Evolutionary conservation across 2,888 invertebrate species (phyloP).

Genomic region (Drosophila maculinotata): DNA sequence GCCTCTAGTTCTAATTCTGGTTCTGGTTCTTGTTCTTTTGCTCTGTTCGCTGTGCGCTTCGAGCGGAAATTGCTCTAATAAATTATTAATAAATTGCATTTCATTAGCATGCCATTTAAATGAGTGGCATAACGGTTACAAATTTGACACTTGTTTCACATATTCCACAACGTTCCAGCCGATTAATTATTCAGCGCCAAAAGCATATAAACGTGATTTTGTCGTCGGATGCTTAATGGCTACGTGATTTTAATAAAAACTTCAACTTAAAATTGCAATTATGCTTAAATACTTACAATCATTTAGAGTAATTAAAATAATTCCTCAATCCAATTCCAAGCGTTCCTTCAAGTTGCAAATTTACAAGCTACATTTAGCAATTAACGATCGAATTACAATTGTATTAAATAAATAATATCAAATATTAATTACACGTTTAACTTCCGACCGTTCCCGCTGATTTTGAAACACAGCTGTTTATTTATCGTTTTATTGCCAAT

Average conservation of each 20-base stretch:
- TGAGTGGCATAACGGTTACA: conserved; percentile 43
- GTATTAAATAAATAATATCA: too few species aligned
- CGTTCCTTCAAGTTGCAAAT: background rate
- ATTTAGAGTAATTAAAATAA: too few species aligned
- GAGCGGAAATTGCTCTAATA: conserved; percentile 77
- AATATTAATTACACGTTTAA: too few species aligned
- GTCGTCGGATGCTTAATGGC: background rate
- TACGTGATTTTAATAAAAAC: background rate
- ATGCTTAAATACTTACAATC: background rate
- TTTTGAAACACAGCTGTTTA: too few species aligned
- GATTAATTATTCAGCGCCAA: background rate
- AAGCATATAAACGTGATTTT: background rate
- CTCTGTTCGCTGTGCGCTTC: conserved; percentile 28
- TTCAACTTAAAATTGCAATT: background rate
- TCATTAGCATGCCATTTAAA: conserved; percentile 59
- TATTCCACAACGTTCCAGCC: conserved; percentile 17
- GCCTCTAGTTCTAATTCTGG: background rate
- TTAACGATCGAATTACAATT: too few species aligned
- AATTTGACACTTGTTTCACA: conserved; percentile 9
- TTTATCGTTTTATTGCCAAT: too few species aligned
- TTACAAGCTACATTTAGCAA: too few species aligned
- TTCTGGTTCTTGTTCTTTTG: background rate
- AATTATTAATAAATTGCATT: conserved; percentile 71
- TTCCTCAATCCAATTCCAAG: background rate
- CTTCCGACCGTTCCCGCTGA: too few species aligned